phyloP scores from a whole-genome alignment of 1,140 invertebrate genomes.

The Vanessa atalanta region DNA sequence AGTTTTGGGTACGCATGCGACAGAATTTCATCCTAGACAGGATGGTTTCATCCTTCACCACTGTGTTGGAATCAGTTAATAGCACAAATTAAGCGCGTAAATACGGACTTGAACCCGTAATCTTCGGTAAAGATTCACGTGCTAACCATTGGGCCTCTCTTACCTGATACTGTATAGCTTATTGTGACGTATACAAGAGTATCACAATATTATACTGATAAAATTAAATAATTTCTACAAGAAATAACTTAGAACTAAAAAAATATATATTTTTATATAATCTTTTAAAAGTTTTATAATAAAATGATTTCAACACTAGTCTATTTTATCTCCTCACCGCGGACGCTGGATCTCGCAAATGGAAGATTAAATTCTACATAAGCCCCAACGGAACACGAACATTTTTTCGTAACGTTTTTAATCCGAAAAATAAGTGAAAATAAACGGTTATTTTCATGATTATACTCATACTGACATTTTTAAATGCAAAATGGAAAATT shows the following conservation, averaged over 20 bases:
- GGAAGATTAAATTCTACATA: conserved; percentile 36
- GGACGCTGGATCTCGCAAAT: conserved; percentile 33
- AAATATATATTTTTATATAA: conserved; percentile 6
- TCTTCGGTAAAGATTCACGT: no score
- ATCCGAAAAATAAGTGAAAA: conserved; percentile 24
- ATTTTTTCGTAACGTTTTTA: conserved; percentile 36
- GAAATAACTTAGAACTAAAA: background rate
- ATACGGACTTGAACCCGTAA: no score
- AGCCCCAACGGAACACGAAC: conserved; percentile 27
- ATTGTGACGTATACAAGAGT: background rate
- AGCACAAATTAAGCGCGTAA: no score
- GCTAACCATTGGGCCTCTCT: no score
- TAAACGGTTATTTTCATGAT: conserved; percentile 10
- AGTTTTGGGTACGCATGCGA: no score
- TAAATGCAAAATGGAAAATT: background rate
- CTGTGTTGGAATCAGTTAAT: no score
- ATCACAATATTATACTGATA: background rate
- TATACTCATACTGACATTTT: conserved; percentile 6
- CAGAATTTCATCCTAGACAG: no score
- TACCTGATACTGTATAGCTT: no score
- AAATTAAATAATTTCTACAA: background rate
- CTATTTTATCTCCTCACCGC: conserved; percentile 30
- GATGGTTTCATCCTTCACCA: no score
- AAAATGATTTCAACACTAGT: conserved; percentile 19
- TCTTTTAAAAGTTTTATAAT: conserved; percentile 19